Evolutionary conservation across 2,113 vertebrate species (phyloP).

Genomic region (Muntiacus reevesi): DNA sequence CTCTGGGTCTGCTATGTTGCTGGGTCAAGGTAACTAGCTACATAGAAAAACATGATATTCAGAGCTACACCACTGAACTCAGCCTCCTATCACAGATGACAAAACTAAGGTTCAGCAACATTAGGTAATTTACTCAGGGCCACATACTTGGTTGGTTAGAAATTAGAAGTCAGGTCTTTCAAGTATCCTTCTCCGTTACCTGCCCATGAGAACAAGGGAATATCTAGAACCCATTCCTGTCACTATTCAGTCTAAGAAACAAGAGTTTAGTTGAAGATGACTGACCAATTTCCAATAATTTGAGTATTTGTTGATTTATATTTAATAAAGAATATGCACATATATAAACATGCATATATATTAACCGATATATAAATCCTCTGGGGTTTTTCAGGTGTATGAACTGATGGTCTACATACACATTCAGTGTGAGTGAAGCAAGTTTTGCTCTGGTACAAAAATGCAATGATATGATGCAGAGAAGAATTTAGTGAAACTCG

Average conservation of each 20-base stretch:
- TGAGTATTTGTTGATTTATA: not conserved
- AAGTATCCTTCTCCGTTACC: not conserved
- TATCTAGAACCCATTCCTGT: not conserved
- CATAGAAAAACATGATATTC: not conserved
- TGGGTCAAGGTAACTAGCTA: not conserved
- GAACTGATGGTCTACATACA: not conserved
- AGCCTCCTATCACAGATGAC: not conserved
- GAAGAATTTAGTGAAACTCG: not conserved
- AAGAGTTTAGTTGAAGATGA: not conserved
- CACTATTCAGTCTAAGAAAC: not conserved
- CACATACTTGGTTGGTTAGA: not conserved
- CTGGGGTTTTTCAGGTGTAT: not conserved
- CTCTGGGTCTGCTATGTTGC: not conserved
- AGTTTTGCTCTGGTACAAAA: slow-evolving; percentile 8
- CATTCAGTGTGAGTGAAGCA: not conserved
- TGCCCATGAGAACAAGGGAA: not conserved
- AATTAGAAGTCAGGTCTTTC: not conserved
- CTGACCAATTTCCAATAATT: not conserved
- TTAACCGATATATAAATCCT: not conserved
- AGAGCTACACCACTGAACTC: not conserved
- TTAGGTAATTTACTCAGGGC: not conserved
- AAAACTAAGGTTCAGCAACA: not conserved
- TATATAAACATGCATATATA: not conserved
- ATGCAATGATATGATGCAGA: not conserved
- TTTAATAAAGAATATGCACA: not conserved